Percentiles rank a stretch among this genome's conserved stretches.
These are phyloP conservation scores for Saccopteryx leptura DNA, from an alignment of 2,113 vertebrate species.

Conservation along the genomic window DNA sequence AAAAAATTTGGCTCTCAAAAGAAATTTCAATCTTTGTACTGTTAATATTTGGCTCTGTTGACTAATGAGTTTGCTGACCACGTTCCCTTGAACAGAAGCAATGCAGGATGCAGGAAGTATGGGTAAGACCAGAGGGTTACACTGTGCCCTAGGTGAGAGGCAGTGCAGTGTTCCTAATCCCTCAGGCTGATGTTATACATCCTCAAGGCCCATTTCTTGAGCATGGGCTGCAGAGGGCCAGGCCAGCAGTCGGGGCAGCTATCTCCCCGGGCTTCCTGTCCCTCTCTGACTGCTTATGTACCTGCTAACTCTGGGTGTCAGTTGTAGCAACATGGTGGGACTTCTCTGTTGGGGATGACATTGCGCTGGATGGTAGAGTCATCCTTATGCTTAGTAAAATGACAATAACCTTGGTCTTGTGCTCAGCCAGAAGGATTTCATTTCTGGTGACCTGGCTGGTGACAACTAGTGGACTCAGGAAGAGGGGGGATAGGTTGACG, in stretches of 20 bases:
- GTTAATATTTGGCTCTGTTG: no score
- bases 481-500: not conserved
- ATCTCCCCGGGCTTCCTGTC: not conserved
- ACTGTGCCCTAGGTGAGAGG: no score
- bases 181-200: accelerated
- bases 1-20: no score
- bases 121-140: not conserved
- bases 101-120: not conserved
- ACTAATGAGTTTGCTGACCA: no score
- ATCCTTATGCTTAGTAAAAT: not conserved
- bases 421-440: not conserved
- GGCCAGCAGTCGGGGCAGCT: not conserved
- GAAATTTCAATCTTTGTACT: no score
- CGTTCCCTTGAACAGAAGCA: not conserved
- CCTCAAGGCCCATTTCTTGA: not conserved
- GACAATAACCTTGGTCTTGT: not conserved
- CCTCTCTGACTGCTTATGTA: not conserved
- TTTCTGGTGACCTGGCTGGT: not conserved
- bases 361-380: not conserved
- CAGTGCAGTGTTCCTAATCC: not conserved
- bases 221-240: not conserved
- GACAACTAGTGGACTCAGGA: not conserved
- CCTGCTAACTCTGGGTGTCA: not conserved
- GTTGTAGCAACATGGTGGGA: not conserved
- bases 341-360: not conserved